Evolutionary conservation across 1,140 invertebrate genomes (phyloP).

Genomic region (Pomacea maculata): DNA sequence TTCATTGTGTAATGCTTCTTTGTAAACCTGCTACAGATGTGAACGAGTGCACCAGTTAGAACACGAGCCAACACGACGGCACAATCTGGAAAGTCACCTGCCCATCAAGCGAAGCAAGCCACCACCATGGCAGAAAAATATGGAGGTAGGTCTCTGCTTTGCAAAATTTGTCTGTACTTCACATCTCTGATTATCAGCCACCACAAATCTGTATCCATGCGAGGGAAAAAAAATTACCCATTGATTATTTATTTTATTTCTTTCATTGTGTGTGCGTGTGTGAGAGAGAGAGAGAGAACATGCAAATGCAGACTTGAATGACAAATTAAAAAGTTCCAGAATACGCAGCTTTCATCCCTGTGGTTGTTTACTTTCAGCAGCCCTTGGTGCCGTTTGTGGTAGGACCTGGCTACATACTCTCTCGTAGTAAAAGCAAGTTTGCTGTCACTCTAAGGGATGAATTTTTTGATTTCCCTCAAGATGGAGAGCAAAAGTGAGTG

Average conservation of each 20-base stretch:
- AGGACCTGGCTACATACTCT: slow-evolving; percentile 57
- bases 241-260: background rate
- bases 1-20: background rate
- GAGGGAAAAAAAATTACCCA: too few relatives aligned
- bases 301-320: too few relatives aligned
- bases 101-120: slow-evolving; percentile 48
- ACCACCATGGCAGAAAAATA: slow-evolving; percentile 58
- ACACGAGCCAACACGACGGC: slow-evolving; percentile 56
- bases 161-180: too few relatives aligned
- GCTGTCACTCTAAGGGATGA: slow-evolving; percentile 58
- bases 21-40: slow-evolving; percentile 45
- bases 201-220: too few relatives aligned
- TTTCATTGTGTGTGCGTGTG: background rate
- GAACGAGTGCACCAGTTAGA: slow-evolving; percentile 56
- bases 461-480: slow-evolving; percentile 52
- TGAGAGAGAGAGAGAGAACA: background rate
- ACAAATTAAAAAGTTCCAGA: background rate
- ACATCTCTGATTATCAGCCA: too few relatives aligned
- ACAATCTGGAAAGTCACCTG: slow-evolving; percentile 56
- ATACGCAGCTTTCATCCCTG: background rate
- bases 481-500: slow-evolving; percentile 44
- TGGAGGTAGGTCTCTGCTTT: slow-evolving; percentile 46
- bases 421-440: slow-evolving; percentile 57
- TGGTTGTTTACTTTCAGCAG: slow-evolving; percentile 31
- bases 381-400: slow-evolving; percentile 52